Base-by-base conservation (phyloP, 2,113 vertebrate genomes). In the Geothlypis trichas region DNA sequence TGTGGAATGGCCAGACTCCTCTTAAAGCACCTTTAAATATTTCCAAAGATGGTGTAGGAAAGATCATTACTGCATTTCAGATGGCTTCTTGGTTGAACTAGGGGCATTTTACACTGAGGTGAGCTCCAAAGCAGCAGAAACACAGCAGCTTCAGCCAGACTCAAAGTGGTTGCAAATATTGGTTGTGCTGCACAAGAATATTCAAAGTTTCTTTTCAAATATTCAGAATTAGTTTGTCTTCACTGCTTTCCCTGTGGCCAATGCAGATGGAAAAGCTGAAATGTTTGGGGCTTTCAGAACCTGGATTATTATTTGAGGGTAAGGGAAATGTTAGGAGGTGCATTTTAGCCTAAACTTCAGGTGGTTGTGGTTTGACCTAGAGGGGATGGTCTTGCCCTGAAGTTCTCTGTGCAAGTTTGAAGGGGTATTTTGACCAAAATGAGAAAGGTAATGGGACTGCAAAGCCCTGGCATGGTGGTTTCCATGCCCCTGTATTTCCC, bases 61-160 rank as follows among this genome's bases (percentile, higher is more conserved):
- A 5, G 20, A 2, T 31, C 23, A 30, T 75, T 63, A 14, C 7
- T 22, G 4, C 21, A n/a, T 49, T 47, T 85, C 37, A 66, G 66
- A 28, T 42, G 35, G 14, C 10, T 59, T 5, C 11, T 7, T 35
- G 19, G 13, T 21, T 69, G 41, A 87, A 66, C 1, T 1, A 0
- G 0, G 27, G 11, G 11, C 1, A 2, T 80, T 77, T 57, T 44
- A 37, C 9, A 1, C 3, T 5, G 11, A 9, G 15, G 9, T 44
- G 47, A 79, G 27, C 71, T 83, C 54, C 75, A 79, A 65, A 85
- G 17, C 31, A 67, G 30, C 57, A 82, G n/a, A 23, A 61, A 51
- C 18, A 23, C 49, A 59, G 15, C 21, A 44, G 39, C 62, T 79
- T 91, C 1, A 7, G 27, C 37, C 58, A 31, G n/a, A 39, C 22